These are phyloP conservation scores for Drosophila nr. medialis DNA, from an alignment of 2,888 invertebrate genomes.

Conservation along the genomic window DNA sequence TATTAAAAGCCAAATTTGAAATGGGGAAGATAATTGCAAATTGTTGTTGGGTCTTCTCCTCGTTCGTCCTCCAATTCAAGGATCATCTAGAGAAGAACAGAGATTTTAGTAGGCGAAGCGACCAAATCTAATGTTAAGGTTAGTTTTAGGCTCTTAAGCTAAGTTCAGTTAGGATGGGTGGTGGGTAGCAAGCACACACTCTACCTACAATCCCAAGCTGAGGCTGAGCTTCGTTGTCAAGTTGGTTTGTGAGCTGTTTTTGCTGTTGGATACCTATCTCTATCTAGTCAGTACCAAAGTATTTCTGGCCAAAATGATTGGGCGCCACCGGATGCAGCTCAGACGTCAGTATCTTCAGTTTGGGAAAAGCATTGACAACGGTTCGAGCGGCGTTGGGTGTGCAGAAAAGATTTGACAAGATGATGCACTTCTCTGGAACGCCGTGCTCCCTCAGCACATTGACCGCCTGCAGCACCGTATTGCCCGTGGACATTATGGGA, in stretches of 20 bases:
- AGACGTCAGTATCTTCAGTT: slow-evolving; percentile 97
- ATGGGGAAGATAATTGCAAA: slow-evolving; percentile 35
- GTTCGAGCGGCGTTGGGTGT: slow-evolving; percentile 96
- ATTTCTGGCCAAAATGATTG: slow-evolving; percentile 99
- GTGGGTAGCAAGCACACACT: slow-evolving; percentile 10
- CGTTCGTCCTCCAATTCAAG: slow-evolving; percentile 42
- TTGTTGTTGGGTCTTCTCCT: slow-evolving; percentile 19
- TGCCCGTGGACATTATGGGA: slow-evolving; percentile 99
- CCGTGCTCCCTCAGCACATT: slow-evolving; percentile 97
- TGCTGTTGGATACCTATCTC: slow-evolving; percentile 50
- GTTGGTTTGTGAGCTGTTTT: slow-evolving; percentile 35
- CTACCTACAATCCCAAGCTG: slow-evolving; percentile 78
- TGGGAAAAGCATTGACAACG: slow-evolving; percentile 92
- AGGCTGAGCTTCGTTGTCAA: slow-evolving; percentile 74
- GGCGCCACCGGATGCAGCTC: slow-evolving; percentile 98
- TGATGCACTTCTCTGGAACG: slow-evolving; percentile 96
- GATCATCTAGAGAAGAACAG: slow-evolving; percentile 51
- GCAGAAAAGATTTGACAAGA: slow-evolving; percentile 98
- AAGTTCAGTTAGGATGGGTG: slow-evolving; percentile 10
- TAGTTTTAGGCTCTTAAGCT: not conserved
- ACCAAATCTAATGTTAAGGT: slow-evolving; percentile 16
- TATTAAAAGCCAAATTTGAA: slow-evolving; percentile 54
- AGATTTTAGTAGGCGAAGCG: slow-evolving; percentile 37
- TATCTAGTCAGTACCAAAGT: slow-evolving; percentile 98
- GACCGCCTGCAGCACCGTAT: slow-evolving; percentile 97